These are phyloP conservation scores for Cisticola juncidis DNA, from an alignment of 2,113 vertebrate genomes.

Conservation along the genomic window DNA sequence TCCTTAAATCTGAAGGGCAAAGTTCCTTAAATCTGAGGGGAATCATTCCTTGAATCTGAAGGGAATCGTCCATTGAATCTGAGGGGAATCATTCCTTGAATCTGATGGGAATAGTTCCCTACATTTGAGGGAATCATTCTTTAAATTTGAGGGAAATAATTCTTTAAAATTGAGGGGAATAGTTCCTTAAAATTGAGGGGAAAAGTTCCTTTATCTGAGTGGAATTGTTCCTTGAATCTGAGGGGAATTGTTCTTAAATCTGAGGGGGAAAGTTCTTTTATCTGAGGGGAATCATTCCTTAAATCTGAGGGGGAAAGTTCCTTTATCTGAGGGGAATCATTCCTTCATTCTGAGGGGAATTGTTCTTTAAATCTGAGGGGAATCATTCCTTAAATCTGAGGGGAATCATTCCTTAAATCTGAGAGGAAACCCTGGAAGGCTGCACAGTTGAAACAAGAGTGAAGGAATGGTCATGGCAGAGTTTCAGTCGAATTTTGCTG, in stretches of 20 bases:
- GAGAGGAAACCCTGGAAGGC: background rate
- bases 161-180: background rate
- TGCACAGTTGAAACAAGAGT: background rate
- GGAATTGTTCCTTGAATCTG: accelerated
- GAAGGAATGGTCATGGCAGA: background rate
- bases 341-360: background rate
- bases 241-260: accelerated
- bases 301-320: background rate
- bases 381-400: background rate
- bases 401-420: background rate
- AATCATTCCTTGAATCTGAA: background rate
- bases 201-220: too few species aligned
- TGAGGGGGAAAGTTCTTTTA: background rate
- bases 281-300: accelerated
- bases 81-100: accelerated
- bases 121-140: accelerated
- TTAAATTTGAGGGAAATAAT: accelerated
- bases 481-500: background rate
- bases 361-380: too few species aligned
- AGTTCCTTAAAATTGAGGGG: accelerated
- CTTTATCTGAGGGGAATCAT: accelerated
- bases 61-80: too few species aligned
- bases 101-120: accelerated
- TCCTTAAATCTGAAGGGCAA: background rate
- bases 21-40: accelerated